phyloP scores from a whole-genome alignment of 2,888 invertebrate species.

The Drosophila birchii region DNA sequence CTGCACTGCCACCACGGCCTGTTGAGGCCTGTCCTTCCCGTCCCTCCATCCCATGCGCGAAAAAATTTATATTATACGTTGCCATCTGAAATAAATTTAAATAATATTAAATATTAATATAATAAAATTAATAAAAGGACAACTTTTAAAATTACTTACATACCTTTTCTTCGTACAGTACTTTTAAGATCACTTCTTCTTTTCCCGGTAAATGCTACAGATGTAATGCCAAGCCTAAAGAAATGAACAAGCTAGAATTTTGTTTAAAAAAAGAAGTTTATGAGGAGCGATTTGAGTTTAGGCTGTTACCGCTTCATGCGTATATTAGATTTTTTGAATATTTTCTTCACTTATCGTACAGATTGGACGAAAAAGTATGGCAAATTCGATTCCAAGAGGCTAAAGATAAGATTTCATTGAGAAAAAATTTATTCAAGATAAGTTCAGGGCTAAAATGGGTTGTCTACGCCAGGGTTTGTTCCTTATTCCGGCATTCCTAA shows the following conservation, averaged over 20 bases:
- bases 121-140: too few relatives aligned
- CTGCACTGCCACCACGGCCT: too few relatives aligned
- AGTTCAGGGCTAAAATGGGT: constrained; percentile 37
- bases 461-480: too few relatives aligned
- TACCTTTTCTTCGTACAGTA: too few relatives aligned
- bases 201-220: not conserved
- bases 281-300: constrained; percentile 28
- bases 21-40: too few relatives aligned
- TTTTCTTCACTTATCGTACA: constrained; percentile 28
- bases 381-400: constrained; percentile 25
- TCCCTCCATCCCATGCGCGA: too few relatives aligned
- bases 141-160: too few relatives aligned
- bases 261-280: constrained; percentile 37
- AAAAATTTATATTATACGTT: too few relatives aligned
- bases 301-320: constrained; percentile 32
- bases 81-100: too few relatives aligned
- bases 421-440: constrained; percentile 35
- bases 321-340: constrained; percentile 39
- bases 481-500: too few relatives aligned
- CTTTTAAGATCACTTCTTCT: too few relatives aligned
- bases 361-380: constrained; percentile 32
- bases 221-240: not conserved
- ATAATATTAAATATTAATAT: too few relatives aligned
- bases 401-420: constrained; percentile 26
- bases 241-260: constrained; percentile 33